A percentile compares a stretch with the other conserved stretches of the same genome.
These are phyloP conservation scores for Homalodisca vitripennis DNA, from an alignment of 1,140 invertebrate genomes.

Conservation along the genomic window DNA sequence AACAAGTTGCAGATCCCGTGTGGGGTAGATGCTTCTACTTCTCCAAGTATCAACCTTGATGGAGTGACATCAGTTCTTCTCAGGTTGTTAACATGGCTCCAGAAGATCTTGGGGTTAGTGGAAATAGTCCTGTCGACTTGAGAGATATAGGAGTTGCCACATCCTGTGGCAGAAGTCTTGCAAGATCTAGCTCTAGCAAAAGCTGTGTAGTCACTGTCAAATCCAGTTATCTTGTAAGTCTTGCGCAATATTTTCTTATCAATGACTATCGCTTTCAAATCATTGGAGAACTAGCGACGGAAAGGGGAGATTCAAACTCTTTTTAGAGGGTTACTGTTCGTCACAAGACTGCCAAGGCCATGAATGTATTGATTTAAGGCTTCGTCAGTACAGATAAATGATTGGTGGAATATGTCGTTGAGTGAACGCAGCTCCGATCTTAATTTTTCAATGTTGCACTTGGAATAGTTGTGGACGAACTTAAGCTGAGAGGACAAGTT, in stretches of 20 bases:
- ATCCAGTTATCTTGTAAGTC: not conserved
- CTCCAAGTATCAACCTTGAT: too few relatives aligned
- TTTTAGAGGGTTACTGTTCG: not conserved
- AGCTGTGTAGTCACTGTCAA: not conserved
- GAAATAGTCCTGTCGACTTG: not conserved
- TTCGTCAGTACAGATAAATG: too few relatives aligned
- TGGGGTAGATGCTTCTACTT: too few relatives aligned
- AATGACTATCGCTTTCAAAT: not conserved
- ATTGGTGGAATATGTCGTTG: too few relatives aligned
- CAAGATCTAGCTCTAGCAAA: slow-evolving; percentile 3
- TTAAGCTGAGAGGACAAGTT: too few relatives aligned
- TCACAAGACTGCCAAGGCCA: too few relatives aligned
- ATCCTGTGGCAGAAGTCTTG: not conserved
- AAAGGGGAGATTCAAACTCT: not conserved
- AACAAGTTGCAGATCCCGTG: too few relatives aligned
- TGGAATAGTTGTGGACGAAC: too few relatives aligned
- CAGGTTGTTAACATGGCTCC: not conserved
- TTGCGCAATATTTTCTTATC: not conserved
- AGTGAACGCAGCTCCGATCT: too few relatives aligned
- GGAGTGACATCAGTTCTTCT: not conserved
- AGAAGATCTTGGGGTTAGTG: not conserved
- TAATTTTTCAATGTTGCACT: too few relatives aligned
- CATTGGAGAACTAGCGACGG: not conserved
- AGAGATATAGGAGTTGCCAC: not conserved
- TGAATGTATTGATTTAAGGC: too few relatives aligned